Base-by-base conservation (phyloP, 2,888 invertebrate species). In the Melieria omissa region DNA sequence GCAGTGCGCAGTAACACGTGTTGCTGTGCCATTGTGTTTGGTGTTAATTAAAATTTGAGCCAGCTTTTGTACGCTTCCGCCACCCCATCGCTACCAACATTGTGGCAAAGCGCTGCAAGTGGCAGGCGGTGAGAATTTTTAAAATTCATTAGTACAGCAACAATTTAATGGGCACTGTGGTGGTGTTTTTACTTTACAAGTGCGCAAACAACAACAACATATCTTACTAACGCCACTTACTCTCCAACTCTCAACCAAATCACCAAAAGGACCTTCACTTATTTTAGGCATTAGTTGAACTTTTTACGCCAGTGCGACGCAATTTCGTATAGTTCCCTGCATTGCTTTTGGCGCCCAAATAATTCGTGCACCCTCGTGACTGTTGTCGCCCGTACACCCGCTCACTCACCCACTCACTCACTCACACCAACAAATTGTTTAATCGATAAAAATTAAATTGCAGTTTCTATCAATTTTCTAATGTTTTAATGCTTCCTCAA, bases 401-500 rank as follows among this genome's bases (percentile, higher is more conserved):
- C 16, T 2, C 16, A 2, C 16, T 2, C 16, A 2, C 16, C 2
- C 29, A 29, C 29, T 29, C 2, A 29, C 2, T 29, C 29, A 29
- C 29, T 29, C 29, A 29, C 29, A 29, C 29, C 29, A 29, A 29
- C 29, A 29, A 45, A 14, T 63, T 46, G 63, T 63, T 63, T 63
- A 63, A 63, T 63, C 63, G 63, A 63, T 63, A 63, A n/a, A 58
- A 58, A 58, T 58, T 63, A 46, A 45, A 63, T 29, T 63, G 63
- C 63, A 46, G 29, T 63, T 46, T 46, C 49, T 63, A 46, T 45
- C 63, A 63, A 63, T 63, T 63, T 60, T 46, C 14, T 63, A 45
- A 58, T 58, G 58, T 52, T 52, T 14, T 14, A 52, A 14, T 9
- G 5, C 52, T 52, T 5, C 52, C 52, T 52, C 29, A 29, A 29